phyloP scores from a whole-genome alignment of 2,797 vertebrate genomes.

The Macropus fuliginosus region DNA sequence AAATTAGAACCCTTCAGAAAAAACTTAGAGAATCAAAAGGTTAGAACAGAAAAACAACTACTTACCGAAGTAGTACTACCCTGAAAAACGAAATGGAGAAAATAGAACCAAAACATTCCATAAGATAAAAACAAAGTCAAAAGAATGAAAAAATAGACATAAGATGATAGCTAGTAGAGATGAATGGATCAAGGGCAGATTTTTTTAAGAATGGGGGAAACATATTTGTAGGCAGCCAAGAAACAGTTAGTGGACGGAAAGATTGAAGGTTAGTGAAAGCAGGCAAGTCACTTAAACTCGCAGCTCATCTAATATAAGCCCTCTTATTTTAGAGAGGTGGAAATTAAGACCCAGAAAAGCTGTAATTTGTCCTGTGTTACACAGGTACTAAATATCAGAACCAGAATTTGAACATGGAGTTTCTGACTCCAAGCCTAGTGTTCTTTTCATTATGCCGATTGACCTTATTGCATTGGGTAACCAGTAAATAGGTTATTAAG shows the following conservation, averaged over 20 bases:
- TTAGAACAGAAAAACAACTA: neutral
- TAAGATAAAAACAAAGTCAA: neutral
- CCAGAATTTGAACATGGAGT: neutral
- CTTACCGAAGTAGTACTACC: neutral
- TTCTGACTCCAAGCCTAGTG: neutral
- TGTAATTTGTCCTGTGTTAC: neutral
- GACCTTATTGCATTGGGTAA: neutral
- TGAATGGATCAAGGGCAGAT: neutral
- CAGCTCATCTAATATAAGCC: neutral
- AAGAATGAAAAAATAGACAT: neutral
- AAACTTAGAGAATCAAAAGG: neutral
- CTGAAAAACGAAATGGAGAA: neutral
- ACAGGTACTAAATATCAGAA: neutral
- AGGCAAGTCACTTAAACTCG: neutral
- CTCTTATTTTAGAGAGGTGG: neutral
- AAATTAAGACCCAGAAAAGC: neutral
- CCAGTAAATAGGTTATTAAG: neutral
- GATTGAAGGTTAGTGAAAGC: neutral
- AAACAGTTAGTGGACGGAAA: neutral
- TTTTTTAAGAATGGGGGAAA: neutral
- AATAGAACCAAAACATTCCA: neutral
- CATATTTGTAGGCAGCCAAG: neutral
- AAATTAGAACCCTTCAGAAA: neutral
- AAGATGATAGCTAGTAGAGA: neutral
- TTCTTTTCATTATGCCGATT: neutral